Evolutionary conservation across 1,140 invertebrate species (phyloP), one percentile per base, ranked within the genome.

Genomic region (Watersipora subatra): DNA sequence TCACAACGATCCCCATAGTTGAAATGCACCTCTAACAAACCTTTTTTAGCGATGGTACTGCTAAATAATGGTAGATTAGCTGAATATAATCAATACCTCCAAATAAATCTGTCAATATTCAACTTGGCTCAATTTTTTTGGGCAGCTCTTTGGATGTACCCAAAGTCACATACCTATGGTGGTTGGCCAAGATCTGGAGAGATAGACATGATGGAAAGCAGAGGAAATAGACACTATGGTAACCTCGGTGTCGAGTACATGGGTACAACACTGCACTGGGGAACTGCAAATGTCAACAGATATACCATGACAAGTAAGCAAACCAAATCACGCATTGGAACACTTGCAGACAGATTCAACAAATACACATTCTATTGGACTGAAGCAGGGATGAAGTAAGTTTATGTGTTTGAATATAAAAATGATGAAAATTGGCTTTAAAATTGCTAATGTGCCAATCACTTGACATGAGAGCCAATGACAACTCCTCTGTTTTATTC

Each of bases 121-220:
- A 12, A 26, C 62, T 30, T 56, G 17, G 7, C 3, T 19, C 57
- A 12, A 63, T 34, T n/a, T 63, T n/a, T 62, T 17, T 67, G 69
- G 12, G 34, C 67, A 75, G 78, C 78, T 29, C 72, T 80, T 58
- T 80, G 78, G 78, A 69, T 79, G 72, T 68, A 79, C 71, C 74
- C 77, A 28, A 58, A 66, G 17, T 57, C 73, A 22, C 68, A 67
- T 27, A 62, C 62, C 24, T 79, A 78, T 68, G 78, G 76, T 27
- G 69, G 66, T 1, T 80, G 79, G 79, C 78, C 78, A 19, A 56
- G 70, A n/a, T 75, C 74, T 67, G 79, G 79, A 29, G 79, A 81
- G 67, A 80, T 81, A 22, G 78, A 80, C 63, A 73, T 80, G 17
- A 73, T 73, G 59, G 78, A 80, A 69, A 69, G 62, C 27, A 7